phyloP scores from a whole-genome alignment of 2,113 vertebrate genomes.

The Oplegnathus fasciatus region DNA sequence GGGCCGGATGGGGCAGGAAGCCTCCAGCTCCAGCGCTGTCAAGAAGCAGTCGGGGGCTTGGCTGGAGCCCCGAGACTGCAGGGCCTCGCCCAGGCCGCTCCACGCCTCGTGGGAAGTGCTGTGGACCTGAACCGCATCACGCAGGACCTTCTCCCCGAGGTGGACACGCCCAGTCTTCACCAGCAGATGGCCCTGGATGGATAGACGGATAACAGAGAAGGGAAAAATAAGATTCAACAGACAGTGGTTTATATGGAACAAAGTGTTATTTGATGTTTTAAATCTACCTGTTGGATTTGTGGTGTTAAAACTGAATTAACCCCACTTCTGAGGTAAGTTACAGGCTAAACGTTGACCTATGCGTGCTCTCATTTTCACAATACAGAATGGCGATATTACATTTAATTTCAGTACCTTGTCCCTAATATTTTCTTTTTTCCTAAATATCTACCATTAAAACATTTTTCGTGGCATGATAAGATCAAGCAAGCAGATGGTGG shows the following conservation, averaged over 20 bases:
- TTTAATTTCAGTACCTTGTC: background rate
- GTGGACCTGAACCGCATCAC: conserved; percentile 91
- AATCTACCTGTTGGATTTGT: background rate
- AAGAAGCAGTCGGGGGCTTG: conserved; percentile 95
- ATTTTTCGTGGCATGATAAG: conserved; percentile 33
- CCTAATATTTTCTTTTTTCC: conserved; percentile 14
- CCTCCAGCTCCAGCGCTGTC: conserved; percentile 95
- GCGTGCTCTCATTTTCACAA: conserved; percentile 15
- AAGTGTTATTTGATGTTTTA: background rate
- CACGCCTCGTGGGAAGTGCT: conserved; percentile 93
- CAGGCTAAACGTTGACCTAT: conserved; percentile 16
- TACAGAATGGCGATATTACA: conserved; percentile 2
- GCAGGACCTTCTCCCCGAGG: conserved; percentile 94
- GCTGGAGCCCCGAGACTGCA: conserved; percentile 88
- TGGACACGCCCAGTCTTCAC: conserved; percentile 87
- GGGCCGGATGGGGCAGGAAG: conserved; percentile 92
- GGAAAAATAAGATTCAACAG: too few relatives aligned
- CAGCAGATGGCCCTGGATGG: conserved; percentile 89
- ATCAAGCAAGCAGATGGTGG: conserved; percentile 60
- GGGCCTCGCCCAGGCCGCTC: conserved; percentile 93
- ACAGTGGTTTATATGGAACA: background rate
- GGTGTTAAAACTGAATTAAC: conserved; percentile 13
- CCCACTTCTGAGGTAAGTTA: background rate
- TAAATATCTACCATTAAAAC: conserved; percentile 45
- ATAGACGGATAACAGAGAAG: conserved; percentile 55